phyloP scores from a whole-genome alignment of 2,888 invertebrate genomes.

The Pseudococcus longispinus region DNA sequence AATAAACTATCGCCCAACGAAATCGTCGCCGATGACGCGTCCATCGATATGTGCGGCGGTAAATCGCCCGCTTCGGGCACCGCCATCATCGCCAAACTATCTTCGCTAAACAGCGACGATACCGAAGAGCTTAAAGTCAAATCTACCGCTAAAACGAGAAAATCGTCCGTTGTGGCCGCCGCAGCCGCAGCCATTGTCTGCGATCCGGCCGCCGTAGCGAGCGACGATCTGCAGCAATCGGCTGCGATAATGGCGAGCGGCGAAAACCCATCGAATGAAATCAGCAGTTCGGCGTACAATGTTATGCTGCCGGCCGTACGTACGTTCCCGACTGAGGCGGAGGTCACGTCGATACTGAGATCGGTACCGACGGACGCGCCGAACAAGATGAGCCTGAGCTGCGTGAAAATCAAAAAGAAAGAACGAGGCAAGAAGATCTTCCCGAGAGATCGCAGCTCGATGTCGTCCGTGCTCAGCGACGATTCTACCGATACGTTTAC shows the following conservation, averaged over 20 bases:
- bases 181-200: background rate
- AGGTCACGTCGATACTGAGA: constrained; percentile 61
- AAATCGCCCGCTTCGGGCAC: background rate
- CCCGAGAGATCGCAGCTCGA: constrained; percentile 64
- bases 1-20: constrained; percentile 48
- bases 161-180: background rate
- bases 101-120: background rate
- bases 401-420: constrained; percentile 65
- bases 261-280: constrained; percentile 30
- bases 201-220: background rate
- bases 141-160: background rate
- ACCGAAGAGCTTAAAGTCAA: constrained; percentile 38
- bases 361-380: constrained; percentile 60
- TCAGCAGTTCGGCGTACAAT: constrained; percentile 46
- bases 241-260: background rate
- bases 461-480: constrained; percentile 63
- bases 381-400: constrained; percentile 59
- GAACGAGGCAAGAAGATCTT: constrained; percentile 67
- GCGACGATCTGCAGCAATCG: background rate
- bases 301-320: constrained; percentile 57
- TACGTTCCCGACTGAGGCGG: constrained; percentile 61
- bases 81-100: background rate
- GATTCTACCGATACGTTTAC: constrained; percentile 55
- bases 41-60: background rate
- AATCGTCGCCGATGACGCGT: background rate